Conservation (phyloP, 2,797 vertebrate genomes). For the Enteromius radiatus region DNA sequence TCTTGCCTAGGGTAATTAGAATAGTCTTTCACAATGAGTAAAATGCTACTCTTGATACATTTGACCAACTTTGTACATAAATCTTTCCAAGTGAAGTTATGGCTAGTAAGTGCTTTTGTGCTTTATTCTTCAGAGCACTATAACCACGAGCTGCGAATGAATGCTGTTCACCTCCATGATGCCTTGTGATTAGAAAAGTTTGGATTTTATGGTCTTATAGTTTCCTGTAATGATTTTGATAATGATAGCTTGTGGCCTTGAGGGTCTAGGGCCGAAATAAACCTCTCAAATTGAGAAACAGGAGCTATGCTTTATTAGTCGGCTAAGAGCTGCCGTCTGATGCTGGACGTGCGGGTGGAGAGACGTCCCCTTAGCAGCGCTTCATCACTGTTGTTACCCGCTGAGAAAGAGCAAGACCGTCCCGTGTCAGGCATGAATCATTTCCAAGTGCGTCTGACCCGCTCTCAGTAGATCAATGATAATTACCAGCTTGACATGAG, state of each 20-base stretch:
- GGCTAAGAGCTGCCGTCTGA: conserved; percentile 25
- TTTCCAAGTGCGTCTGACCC: conserved; percentile 82
- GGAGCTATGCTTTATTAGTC: conserved; percentile 33
- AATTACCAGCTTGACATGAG: conserved; percentile 96
- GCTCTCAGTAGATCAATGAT: conserved; percentile 92
- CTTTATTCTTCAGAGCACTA: conserved; percentile 20
- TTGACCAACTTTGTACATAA: conserved; percentile 11
- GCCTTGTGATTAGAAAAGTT: conserved; percentile 46
- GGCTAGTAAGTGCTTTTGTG: conserved; percentile 12
- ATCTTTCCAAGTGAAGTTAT: background rate
- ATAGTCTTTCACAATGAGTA: background rate
- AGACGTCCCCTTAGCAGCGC: conserved; percentile 26
- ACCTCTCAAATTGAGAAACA: conserved; percentile 27
- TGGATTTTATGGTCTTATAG: conserved; percentile 45
- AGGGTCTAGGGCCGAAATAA: conserved; percentile 24
- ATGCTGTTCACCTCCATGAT: background rate
- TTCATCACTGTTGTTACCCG: conserved; percentile 30
- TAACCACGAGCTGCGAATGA: conserved; percentile 16
- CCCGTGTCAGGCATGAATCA: conserved; percentile 88
- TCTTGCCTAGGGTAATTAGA: background rate
- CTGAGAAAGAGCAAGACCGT: conserved; percentile 58
- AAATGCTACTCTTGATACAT: conserved; percentile 1
- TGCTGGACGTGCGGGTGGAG: conserved; percentile 14
- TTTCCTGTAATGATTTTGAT: conserved; percentile 34
- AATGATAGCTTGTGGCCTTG: conserved; percentile 31